phyloP scores from a whole-genome alignment of 2,888 invertebrate genomes.

The Agrenia bidenticulata region DNA sequence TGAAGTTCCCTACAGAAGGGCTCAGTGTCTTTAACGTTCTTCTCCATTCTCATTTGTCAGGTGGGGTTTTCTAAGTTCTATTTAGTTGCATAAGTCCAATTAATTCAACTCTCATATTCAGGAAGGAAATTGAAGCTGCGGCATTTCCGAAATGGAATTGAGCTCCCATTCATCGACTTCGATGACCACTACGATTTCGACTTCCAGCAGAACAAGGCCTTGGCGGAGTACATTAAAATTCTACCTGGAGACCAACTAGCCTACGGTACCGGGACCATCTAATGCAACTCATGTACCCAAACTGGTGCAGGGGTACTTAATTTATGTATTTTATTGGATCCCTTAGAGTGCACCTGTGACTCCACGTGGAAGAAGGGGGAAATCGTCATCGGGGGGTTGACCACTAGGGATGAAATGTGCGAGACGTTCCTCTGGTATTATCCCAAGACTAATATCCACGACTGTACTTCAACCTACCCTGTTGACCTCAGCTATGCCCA shows the following conservation, averaged over 20 bases:
- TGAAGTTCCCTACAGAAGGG: background rate
- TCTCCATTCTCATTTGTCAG: slow-evolving; percentile 15
- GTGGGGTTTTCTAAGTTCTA: background rate
- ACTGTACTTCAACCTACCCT: background rate
- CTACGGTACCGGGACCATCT: slow-evolving; percentile 24
- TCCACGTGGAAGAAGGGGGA: slow-evolving; percentile 6
- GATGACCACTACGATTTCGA: slow-evolving; percentile 41
- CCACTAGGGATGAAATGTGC: slow-evolving; percentile 16
- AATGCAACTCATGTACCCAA: too few relatives aligned
- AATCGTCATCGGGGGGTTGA: slow-evolving; percentile 7
- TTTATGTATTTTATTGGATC: background rate
- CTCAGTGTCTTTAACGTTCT: slow-evolving; percentile 11
- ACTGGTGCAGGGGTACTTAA: too few relatives aligned
- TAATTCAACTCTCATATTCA: slow-evolving; percentile 52
- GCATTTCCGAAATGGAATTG: slow-evolving; percentile 31
- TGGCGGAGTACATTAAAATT: slow-evolving; percentile 18
- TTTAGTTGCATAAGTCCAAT: background rate
- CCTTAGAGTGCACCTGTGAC: slow-evolving; percentile 15
- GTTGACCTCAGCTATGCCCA: background rate
- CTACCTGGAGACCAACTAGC: slow-evolving; percentile 38
- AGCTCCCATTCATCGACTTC: slow-evolving; percentile 36
- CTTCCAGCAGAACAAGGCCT: slow-evolving; percentile 32
- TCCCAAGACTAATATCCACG: background rate
- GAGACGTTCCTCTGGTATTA: slow-evolving; percentile 9
- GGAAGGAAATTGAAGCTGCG: slow-evolving; percentile 54